phyloP scores from a whole-genome alignment of 2,113 vertebrate genomes.

The Xenus cinereus region DNA sequence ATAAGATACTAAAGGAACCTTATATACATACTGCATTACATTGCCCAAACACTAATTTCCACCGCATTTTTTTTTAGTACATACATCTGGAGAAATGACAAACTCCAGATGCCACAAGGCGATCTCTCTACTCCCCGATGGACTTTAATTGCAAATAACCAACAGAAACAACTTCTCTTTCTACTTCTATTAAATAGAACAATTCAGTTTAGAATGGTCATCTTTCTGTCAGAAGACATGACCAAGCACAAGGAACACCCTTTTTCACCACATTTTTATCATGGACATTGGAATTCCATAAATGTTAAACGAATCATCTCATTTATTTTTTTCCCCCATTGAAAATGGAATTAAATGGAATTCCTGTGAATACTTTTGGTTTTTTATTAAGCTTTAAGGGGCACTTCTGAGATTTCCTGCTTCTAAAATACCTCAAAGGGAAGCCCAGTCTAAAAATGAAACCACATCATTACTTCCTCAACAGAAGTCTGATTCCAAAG shows the following conservation, averaged over 20 bases:
- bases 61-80: background rate
- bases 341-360: background rate
- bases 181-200: background rate
- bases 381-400: background rate
- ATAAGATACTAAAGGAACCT: background rate
- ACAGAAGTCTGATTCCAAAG: background rate
- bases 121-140: background rate
- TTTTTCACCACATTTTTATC: background rate
- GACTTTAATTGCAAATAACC: background rate
- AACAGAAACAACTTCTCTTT: background rate
- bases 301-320: background rate
- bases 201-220: background rate
- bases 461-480: background rate
- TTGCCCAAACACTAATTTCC: background rate
- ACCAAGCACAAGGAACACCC: background rate
- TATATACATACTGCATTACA: background rate
- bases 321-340: background rate
- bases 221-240: background rate
- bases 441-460: slow-evolving; percentile 24
- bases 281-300: background rate
- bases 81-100: background rate
- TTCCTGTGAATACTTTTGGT: background rate
- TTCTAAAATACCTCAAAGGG: background rate
- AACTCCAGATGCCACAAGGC: background rate
- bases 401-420: background rate